Evolutionary conservation across 1,140 invertebrate species (phyloP), one percentile per base, ranked within the genome.

Genomic region (Pinna nobilis): DNA sequence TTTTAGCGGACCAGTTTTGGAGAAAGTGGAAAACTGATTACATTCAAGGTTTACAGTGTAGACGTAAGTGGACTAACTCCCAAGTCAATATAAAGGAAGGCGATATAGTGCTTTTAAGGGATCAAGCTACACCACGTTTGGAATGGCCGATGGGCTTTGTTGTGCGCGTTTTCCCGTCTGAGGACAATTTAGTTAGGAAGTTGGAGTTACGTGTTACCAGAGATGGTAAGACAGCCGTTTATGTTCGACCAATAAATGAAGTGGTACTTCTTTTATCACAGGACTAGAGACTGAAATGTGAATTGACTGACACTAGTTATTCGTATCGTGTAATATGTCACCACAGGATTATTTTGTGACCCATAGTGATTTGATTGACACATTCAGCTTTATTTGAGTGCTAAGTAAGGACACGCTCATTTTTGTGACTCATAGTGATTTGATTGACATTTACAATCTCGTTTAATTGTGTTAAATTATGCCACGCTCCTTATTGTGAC

Each of bases 1-100:
- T 47, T 11, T 32, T 72, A 0, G 53, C 51, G 0, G 63, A 66
- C 6, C 37, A 55, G 20, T 72, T 72, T 44, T 72, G 70, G 70
- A 35, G 39, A 49, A 57, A 39, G 49, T 72, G 61, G 61, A 49
- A 13, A 7, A 59, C 23, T 2, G 70, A 72, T 23, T 72, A 66
- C 13, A 9, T 72, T 11, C 39, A 59, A 3, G 49, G 37, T 23
- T 53, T 66, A 3, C 60, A 71, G 53, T 5, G 2, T 3, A 18
- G 68, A 1, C 3, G 2, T 2, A 70, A 70, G 15, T 70, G 69
- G 69, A 9, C 41, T 20, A 28, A 32, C 9, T 33, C 18, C 9
- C 15, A 3, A 1, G 9, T n/a, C 15, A 51, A 61, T 23, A 37
- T 70, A 23, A 50, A 61, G 6, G 2, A 15, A 9, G 68, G 68